Evolutionary conservation across 2,113 vertebrate species (phyloP).

Genomic region (Lagenorhynchus albirostris): DNA sequence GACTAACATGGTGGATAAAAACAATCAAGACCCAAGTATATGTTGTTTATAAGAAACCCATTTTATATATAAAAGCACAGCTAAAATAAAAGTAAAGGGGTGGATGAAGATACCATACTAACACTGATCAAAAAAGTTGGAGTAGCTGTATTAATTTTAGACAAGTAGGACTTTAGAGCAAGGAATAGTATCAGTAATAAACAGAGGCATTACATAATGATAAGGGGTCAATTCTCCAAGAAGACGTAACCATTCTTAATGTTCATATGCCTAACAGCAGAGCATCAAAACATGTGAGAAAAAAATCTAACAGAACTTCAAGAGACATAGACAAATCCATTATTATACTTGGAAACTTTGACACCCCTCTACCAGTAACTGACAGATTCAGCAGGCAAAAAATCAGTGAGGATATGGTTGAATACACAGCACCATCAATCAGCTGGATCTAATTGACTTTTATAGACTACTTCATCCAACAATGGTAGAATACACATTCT

Average conservation of each 20-base stretch:
- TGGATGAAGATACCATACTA: not conserved
- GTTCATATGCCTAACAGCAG: not conserved
- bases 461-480: not conserved
- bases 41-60: not conserved
- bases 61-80: not conserved
- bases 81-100: not conserved
- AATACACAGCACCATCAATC: conserved; percentile 16
- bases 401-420: not conserved
- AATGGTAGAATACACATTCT: conserved; percentile 1
- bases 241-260: not conserved
- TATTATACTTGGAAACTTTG: not conserved
- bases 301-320: conserved; percentile 9
- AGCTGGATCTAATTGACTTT: conserved; percentile 40
- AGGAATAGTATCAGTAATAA: not conserved
- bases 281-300: not conserved
- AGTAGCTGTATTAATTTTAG: not conserved
- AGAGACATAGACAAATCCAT: conserved; percentile 9
- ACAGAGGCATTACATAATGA: not conserved
- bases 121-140: not conserved
- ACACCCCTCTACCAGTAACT: conserved; percentile 1
- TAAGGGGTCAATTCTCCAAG: not conserved
- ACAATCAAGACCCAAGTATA: not conserved
- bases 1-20: not conserved
- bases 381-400: conserved; percentile 7
- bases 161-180: not conserved